A percentile compares a stretch with the other conserved stretches of the same genome.
Evolutionary conservation across 1,140 invertebrate genomes (phyloP).

Genomic region (Drosophila pectinifera): DNA sequence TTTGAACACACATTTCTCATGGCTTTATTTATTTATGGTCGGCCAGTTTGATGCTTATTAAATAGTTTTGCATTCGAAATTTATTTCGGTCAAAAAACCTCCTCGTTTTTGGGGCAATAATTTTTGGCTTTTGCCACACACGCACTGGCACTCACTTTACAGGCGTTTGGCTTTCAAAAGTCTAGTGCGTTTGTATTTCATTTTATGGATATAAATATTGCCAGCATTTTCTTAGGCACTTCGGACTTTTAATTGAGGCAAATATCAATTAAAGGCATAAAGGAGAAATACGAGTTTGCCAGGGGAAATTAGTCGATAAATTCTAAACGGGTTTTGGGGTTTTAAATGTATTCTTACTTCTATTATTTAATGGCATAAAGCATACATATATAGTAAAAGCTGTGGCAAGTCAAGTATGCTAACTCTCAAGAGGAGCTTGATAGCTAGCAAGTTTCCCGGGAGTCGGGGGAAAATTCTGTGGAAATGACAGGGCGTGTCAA

Average conservation of each 20-base stretch:
- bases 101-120: slow-evolving; percentile 53
- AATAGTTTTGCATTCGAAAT: slow-evolving; percentile 74
- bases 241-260: slow-evolving; percentile 44
- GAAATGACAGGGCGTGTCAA: slow-evolving; percentile 75
- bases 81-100: slow-evolving; percentile 53
- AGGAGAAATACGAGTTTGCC: neutral
- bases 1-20: slow-evolving; percentile 32
- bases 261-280: slow-evolving; percentile 34
- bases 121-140: slow-evolving; percentile 51
- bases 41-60: slow-evolving; percentile 73
- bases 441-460: slow-evolving; percentile 14
- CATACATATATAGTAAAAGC: slow-evolving; percentile 1
- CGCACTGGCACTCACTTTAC: slow-evolving; percentile 49
- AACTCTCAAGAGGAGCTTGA: slow-evolving; percentile 5
- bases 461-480: slow-evolving; percentile 21
- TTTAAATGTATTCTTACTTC: slow-evolving; percentile 21
- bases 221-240: slow-evolving; percentile 28
- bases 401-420: slow-evolving; percentile 26
- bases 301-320: slow-evolving; percentile 27
- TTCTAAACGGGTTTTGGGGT: slow-evolving; percentile 18
- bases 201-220: slow-evolving; percentile 39
- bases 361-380: slow-evolving; percentile 27
- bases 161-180: slow-evolving; percentile 44
- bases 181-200: slow-evolving; percentile 43
- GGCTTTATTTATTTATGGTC: slow-evolving; percentile 75